These are phyloP conservation scores for Semnornis frantzii DNA, from an alignment of 2,113 vertebrate species.

Conservation along the genomic window DNA sequence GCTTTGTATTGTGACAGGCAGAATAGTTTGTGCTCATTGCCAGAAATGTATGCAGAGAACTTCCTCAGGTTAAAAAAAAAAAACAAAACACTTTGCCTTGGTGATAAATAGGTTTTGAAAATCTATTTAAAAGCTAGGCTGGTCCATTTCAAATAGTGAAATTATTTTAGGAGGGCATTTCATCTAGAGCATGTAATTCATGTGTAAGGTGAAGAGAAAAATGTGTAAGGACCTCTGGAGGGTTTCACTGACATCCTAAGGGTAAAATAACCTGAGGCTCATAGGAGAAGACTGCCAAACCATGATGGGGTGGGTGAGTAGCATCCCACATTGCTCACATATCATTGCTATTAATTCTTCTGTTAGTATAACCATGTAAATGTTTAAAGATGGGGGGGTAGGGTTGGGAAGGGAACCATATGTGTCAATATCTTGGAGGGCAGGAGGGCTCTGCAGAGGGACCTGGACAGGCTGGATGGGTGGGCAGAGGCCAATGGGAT, in stretches of 20 bases:
- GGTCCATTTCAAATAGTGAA: not conserved
- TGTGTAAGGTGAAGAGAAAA: not conserved
- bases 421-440: too few species aligned
- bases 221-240: not conserved
- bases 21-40: constrained; percentile 22
- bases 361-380: not conserved
- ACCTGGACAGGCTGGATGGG: too few species aligned
- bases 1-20: constrained; percentile 10
- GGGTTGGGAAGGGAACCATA: too few species aligned
- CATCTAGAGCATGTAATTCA: not conserved
- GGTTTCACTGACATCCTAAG: not conserved
- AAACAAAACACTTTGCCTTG: not conserved
- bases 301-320: not conserved
- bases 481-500: too few species aligned
- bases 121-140: not conserved
- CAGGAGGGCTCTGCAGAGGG: too few species aligned
- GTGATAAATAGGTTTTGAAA: not conserved
- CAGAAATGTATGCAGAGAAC: constrained; percentile 7
- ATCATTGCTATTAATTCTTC: not conserved
- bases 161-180: not conserved
- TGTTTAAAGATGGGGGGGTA: not conserved
- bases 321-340: not conserved
- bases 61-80: not conserved
- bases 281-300: not conserved
- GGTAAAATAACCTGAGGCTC: not conserved